phyloP scores from a whole-genome alignment of 2,113 vertebrate genomes.

The Hiodon alosoides region DNA sequence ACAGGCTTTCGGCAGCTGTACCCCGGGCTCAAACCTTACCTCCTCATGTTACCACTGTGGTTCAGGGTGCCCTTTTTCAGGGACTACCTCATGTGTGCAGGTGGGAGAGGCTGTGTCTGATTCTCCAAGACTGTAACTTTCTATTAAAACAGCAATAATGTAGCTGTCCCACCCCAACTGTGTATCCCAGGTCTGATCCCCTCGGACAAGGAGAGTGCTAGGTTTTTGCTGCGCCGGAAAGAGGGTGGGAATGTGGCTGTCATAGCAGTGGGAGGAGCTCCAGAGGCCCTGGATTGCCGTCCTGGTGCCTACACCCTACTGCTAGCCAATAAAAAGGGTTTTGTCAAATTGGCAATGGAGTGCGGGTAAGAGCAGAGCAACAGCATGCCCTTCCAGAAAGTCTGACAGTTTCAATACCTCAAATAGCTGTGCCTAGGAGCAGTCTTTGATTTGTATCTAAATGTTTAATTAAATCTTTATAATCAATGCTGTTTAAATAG shows the following conservation, averaged over 20 bases:
- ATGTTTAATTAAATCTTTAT: too few relatives aligned
- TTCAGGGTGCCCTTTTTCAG: constrained; percentile 83
- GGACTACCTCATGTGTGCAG: constrained; percentile 80
- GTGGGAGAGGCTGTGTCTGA: constrained; percentile 50
- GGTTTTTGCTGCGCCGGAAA: constrained; percentile 54
- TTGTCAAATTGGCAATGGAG: constrained; percentile 79
- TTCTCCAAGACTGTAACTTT: too few relatives aligned
- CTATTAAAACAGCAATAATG: too few relatives aligned
- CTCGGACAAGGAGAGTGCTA: constrained; percentile 74
- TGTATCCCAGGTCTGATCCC: constrained; percentile 72
- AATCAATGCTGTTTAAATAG: too few relatives aligned
- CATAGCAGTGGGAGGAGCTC: constrained; percentile 76
- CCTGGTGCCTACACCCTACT: constrained; percentile 74
- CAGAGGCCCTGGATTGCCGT: constrained; percentile 78
- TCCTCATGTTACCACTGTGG: constrained; percentile 85
- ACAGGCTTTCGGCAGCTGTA: constrained; percentile 71
- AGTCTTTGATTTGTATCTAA: too few relatives aligned
- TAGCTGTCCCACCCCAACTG: constrained; percentile 5
- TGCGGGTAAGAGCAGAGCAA: constrained; percentile 64
- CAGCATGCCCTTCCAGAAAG: background rate
- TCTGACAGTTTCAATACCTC: background rate
- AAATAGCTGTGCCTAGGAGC: too few relatives aligned
- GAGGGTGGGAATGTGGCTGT: constrained; percentile 67
- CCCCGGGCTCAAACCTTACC: constrained; percentile 69
- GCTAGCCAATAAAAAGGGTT: constrained; percentile 81